Evolutionary conservation across 2,888 invertebrate genomes (phyloP).

Genomic region (Morpho helenor): DNA sequence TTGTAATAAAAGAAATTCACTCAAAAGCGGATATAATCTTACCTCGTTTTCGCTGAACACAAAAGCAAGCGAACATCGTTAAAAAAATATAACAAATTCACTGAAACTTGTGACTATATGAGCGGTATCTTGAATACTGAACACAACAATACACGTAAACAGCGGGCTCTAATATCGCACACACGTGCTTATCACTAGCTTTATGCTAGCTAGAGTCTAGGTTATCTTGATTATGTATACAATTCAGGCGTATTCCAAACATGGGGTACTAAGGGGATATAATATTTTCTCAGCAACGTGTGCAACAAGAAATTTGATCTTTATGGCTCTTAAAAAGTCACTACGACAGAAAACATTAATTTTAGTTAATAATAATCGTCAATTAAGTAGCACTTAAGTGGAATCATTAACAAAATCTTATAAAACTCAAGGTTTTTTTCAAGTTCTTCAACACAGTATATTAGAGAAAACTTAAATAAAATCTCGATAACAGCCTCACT

Average conservation of each 20-base stretch:
- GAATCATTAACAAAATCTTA: no score
- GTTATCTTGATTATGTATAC: slow-evolving; percentile 26
- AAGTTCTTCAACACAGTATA: no score
- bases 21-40: slow-evolving; percentile 9
- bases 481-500: background rate
- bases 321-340: no score
- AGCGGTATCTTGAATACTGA: slow-evolving; percentile 64
- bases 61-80: slow-evolving; percentile 42
- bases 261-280: background rate
- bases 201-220: slow-evolving; percentile 34
- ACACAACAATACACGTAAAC: slow-evolving; percentile 52
- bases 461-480: background rate
- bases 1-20: no score
- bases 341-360: no score
- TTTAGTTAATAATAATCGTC: no score
- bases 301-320: no score
- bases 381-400: no score
- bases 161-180: slow-evolving; percentile 45
- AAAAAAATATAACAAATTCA: slow-evolving; percentile 34
- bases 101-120: slow-evolving; percentile 52
- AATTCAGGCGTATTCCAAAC: slow-evolving; percentile 1
- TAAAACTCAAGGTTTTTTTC: no score
- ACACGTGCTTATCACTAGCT: slow-evolving; percentile 61
- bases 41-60: slow-evolving; percentile 34
- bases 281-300: background rate